phyloP scores from a whole-genome alignment of 2,888 invertebrate species.

The Calephelis perditalis region DNA sequence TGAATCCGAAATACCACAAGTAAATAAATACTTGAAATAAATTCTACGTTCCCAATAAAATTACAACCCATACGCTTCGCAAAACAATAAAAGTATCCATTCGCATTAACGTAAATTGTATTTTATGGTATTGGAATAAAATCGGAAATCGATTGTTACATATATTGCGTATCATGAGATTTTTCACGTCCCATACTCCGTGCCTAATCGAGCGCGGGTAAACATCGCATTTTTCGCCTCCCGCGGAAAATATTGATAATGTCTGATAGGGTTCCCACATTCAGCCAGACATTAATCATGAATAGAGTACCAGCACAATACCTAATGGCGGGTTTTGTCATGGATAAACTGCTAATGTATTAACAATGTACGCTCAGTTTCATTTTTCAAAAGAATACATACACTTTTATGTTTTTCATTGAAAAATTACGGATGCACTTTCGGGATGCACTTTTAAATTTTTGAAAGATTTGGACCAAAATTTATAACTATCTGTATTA shows the following conservation, averaged over 20 bases:
- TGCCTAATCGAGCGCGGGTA: constrained; percentile 72
- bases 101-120: constrained; percentile 29
- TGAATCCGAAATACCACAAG: constrained; percentile 57
- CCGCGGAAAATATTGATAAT: constrained; percentile 63
- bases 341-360: constrained; percentile 41
- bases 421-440: too few species aligned
- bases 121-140: constrained; percentile 34
- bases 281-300: constrained; percentile 68
- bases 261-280: constrained; percentile 53
- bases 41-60: constrained; percentile 75
- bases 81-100: constrained; percentile 36
- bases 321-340: constrained; percentile 65
- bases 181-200: constrained; percentile 62
- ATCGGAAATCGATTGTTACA: constrained; percentile 39
- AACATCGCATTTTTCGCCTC: constrained; percentile 69
- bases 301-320: constrained; percentile 63
- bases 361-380: background rate
- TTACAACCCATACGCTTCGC: constrained; percentile 55
- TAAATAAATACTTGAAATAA: constrained; percentile 73
- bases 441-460: too few species aligned
- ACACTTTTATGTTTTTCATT: too few species aligned
- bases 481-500: too few species aligned
- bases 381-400: too few species aligned
- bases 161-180: constrained; percentile 54
- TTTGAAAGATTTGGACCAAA: too few species aligned